Evolutionary conservation across 2,888 invertebrate species (phyloP), one percentile per base, ranked within the genome.

Genomic region (Blastobasis lacticolella): DNA sequence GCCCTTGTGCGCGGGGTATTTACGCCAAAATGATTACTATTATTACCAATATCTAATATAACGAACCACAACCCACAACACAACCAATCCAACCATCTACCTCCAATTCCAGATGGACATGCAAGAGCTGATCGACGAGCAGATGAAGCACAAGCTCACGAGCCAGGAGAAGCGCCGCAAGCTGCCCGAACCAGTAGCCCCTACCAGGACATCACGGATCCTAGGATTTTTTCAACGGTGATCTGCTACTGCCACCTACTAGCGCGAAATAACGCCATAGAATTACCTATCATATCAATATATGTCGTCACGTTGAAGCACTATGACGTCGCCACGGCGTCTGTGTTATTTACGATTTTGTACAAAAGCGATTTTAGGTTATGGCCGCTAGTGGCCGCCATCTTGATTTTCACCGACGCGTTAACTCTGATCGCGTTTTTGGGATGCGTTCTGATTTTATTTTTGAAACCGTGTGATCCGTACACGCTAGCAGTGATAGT

Each of bases 91-190:
- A 55, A 37, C 23, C 49, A 42, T 42, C 23, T 37, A 23, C 37
- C 37, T 6, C n/a, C 5, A 37, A 37, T 86, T 87, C 5, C 89
- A 97, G 94, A 95, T 96, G 93, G 97, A 97, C 78, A 96, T 97
- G 95, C 96, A 97, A 70, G 94, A 95, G 70, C 88, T 97, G 45
- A 90, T 97, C 54, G 95, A 97, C 64, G 96, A 97, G 69, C 97
- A 97, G 78, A 94, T 97, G 91, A 93, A 94, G 58, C 93, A 92
- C 69, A 96, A 97, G 85, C 88, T 97, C 62, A 91, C 93, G 55
- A 90, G 92, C 51, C 89, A 91, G 65, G 89, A 92, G 82, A 81
- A 90, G 65, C 85, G 89, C 50, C 66, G 85, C 67, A 79, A 88
- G 69, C 75, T 88, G 49, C 83, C 81, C 0, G 88, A 78, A 55